Conservation (phyloP, 1,140 invertebrate species). For the Aplysia californica region DNA sequence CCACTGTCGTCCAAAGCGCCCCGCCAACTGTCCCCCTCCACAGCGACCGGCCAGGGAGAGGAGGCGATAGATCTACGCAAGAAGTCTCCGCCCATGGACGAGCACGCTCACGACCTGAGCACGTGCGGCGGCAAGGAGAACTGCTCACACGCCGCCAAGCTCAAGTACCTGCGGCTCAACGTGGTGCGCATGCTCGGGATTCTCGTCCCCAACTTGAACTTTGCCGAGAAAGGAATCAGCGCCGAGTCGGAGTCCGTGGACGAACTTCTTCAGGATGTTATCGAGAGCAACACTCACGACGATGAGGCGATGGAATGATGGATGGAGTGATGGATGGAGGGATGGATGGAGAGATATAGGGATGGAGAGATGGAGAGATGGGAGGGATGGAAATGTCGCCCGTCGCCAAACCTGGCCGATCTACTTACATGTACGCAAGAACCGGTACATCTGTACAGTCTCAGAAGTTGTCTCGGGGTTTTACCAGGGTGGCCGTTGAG, state of each 20-base stretch:
- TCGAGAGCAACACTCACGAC: conserved; percentile 65
- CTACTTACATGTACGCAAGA: background rate
- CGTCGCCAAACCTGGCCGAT: background rate
- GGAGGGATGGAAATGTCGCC: background rate
- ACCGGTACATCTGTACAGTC: background rate
- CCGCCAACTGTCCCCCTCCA: no score
- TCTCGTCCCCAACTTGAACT: conserved; percentile 63
- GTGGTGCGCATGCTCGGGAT: conserved; percentile 65
- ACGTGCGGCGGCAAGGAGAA: conserved; percentile 26
- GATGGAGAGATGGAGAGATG: background rate
- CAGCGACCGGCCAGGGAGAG: conserved; percentile 13
- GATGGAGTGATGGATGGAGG: no score
- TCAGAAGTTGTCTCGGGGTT: background rate
- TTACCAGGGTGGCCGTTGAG: no score
- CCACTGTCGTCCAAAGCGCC: conserved; percentile 24
- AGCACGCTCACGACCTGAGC: conserved; percentile 19
- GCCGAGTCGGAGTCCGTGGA: conserved; percentile 63
- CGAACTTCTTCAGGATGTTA: conserved; percentile 65
- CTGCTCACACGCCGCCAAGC: conserved; percentile 56
- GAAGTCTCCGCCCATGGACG: conserved; percentile 24
- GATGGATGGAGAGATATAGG: background rate
- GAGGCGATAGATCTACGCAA: conserved; percentile 34
- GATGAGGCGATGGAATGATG: conserved; percentile 44
- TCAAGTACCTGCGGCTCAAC: conserved; percentile 58
- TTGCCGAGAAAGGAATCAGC: conserved; percentile 64